Base-by-base conservation (phyloP, 2,113 vertebrate genomes). In the Centropus bengalensis region DNA sequence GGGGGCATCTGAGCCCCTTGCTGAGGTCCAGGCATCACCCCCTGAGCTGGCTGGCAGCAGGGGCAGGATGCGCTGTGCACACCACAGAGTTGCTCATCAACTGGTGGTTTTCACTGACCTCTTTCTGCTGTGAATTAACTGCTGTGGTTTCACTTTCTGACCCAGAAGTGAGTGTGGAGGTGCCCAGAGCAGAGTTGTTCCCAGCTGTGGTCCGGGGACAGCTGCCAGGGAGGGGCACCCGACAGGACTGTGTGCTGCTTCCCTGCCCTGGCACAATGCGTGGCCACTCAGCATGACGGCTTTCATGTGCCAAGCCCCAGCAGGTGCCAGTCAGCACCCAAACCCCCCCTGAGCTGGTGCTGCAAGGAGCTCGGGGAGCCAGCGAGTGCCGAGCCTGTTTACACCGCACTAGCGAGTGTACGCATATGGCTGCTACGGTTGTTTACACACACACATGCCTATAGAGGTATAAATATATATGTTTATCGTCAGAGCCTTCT, bases 1-100 rank as follows among this genome's bases (percentile, higher is more conserved):
- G 8, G 21, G 52, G 58, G 47, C 7, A 3, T 5, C 33, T 5
- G 36, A 0, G 0, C 21, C 40, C 45, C 7, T 1, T 0, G 0
- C 22, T 2, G 9, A 11, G 33, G 6, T 30, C 42, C 26, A 3
- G 20, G 36, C 64, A 26, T 8, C 56, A 1, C 38, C 38, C 36
- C 27, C 47, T 6, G 2, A 7, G 6, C 9, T 0, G 9, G 38
- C 55, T 32, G 19, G 5, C 3, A 1, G 13, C 1, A 9, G 56
- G 85, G 70, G 27, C 86, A 95, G 88, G 85, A 82, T 74, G 79
- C 68, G 62, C 75, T 1, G 1, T 40, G 77, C 33, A 19, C 33
- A 20, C 69, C 4, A 1, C 3, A 0, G 32, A 2, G 44, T 20
- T 21, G 12, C 75, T 45, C 4, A 0, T 7, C 6, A 2, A 9